Evolutionary conservation across 2,888 invertebrate genomes (phyloP).

Genomic region (Conchocele bisecta): DNA sequence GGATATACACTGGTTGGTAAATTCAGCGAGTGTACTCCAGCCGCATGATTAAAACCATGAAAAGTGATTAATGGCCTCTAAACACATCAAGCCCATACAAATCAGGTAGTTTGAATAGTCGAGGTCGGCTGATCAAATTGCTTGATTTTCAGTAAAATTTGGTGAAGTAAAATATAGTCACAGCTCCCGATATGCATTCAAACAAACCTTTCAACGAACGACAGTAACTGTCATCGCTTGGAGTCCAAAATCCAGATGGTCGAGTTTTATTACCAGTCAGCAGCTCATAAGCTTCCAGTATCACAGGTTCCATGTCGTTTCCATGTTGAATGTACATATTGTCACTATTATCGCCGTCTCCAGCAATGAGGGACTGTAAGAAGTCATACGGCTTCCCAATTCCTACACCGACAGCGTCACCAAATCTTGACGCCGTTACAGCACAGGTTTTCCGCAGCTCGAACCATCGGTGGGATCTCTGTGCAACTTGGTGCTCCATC

Average conservation of each 20-base stretch:
- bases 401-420: constrained; percentile 73
- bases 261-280: constrained; percentile 63
- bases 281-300: constrained; percentile 70
- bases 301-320: constrained; percentile 60
- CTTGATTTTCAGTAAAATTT: too few species aligned
- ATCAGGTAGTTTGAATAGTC: too few species aligned
- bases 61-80: too few species aligned
- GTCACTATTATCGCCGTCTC: constrained; percentile 23
- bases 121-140: too few species aligned
- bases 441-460: constrained; percentile 54
- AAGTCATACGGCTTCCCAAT: constrained; percentile 71
- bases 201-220: constrained; percentile 47
- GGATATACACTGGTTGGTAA: too few species aligned
- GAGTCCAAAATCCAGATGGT: constrained; percentile 71
- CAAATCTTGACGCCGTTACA: constrained; percentile 72
- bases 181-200: too few species aligned
- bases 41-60: too few species aligned
- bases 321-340: constrained; percentile 56
- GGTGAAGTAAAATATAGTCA: too few species aligned
- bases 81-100: too few species aligned
- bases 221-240: constrained; percentile 45
- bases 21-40: too few species aligned
- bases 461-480: constrained; percentile 69
- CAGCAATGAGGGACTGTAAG: constrained; percentile 51
- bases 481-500: constrained; percentile 69